A percentile compares a stretch with the other conserved stretches of the same genome.
These are phyloP conservation scores for Dorcus parallelipipedus DNA, from an alignment of 2,888 invertebrate genomes.

Conservation along the genomic window DNA sequence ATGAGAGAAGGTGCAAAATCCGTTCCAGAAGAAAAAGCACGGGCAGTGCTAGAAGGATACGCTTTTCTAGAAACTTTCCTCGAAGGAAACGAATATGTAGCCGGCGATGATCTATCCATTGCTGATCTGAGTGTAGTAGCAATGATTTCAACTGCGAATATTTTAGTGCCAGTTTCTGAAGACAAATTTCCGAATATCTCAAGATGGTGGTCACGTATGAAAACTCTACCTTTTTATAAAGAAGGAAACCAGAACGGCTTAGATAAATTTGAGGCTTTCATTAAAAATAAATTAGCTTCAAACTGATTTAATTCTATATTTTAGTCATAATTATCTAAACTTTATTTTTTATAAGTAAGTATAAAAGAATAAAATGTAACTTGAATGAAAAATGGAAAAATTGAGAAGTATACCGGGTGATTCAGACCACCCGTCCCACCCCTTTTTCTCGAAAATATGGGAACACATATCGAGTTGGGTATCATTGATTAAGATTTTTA, in stretches of 20 bases:
- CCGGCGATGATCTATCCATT: slow-evolving; percentile 44
- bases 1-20: slow-evolving; percentile 11
- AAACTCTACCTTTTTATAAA: slow-evolving; percentile 33
- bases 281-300: neutral
- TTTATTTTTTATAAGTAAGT: no score
- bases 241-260: slow-evolving; percentile 16
- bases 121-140: slow-evolving; percentile 32
- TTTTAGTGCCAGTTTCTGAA: slow-evolving; percentile 24
- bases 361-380: no score
- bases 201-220: slow-evolving; percentile 39
- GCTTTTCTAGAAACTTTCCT: slow-evolving; percentile 51
- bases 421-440: no score
- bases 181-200: slow-evolving; percentile 17
- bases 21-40: slow-evolving; percentile 11
- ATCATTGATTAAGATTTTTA: no score
- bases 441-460: no score
- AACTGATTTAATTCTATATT: no score
- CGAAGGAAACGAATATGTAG: slow-evolving; percentile 48
- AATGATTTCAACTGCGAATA: slow-evolving; percentile 21
- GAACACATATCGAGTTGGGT: no score
- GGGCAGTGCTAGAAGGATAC: slow-evolving; percentile 30
- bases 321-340: no score
- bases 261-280: slow-evolving; percentile 1
- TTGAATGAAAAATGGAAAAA: no score
- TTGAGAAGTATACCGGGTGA: no score